Evolutionary conservation across 2,113 vertebrate species (phyloP).

Genomic region (Leptocoma aspasia): DNA sequence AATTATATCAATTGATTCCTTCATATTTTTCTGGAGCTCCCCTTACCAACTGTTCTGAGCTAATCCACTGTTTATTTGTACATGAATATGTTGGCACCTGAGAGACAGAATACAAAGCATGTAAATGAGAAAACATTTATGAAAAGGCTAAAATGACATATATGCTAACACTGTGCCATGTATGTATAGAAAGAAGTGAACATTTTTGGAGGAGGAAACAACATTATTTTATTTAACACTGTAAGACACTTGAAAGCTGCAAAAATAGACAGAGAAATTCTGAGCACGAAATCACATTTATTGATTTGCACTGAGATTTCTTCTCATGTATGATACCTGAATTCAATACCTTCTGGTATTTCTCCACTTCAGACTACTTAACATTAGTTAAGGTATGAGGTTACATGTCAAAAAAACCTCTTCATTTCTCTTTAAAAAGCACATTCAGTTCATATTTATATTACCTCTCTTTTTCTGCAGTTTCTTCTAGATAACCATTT

Average conservation of each 20-base stretch:
- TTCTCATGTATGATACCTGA: background rate
- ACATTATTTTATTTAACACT: background rate
- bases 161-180: background rate
- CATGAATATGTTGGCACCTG: background rate
- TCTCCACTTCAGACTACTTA: background rate
- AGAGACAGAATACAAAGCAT: background rate
- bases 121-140: background rate
- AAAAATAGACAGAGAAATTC: background rate
- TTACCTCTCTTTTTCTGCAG: background rate
- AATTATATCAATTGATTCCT: background rate
- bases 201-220: background rate
- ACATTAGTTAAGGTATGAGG: background rate
- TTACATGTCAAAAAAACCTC: background rate
- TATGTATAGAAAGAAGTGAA: background rate
- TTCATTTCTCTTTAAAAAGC: background rate
- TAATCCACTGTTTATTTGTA: background rate
- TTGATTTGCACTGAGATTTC: background rate
- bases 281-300: background rate
- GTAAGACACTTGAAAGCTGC: background rate
- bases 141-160: background rate
- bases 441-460: background rate
- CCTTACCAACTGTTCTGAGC: background rate
- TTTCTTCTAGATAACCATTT: background rate
- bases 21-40: background rate
- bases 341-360: background rate